Evolutionary conservation across 2,113 vertebrate genomes (phyloP).

Genomic region (Cebidichthys violaceus): DNA sequence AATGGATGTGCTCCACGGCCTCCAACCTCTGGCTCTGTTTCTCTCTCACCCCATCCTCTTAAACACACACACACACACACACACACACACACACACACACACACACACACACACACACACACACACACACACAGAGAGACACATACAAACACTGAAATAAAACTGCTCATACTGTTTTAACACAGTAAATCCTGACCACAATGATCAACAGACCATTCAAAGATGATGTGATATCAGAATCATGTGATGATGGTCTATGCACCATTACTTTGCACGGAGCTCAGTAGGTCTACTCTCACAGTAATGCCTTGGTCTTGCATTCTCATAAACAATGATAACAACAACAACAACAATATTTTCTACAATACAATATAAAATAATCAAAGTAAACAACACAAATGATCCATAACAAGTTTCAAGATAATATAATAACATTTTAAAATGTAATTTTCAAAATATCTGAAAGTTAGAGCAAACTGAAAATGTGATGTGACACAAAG

Average conservation of each 20-base stretch:
- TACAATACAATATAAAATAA: neutral
- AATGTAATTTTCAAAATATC: neutral
- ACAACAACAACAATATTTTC: neutral
- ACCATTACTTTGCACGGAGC: neutral
- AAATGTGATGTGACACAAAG: neutral
- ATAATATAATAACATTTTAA: neutral
- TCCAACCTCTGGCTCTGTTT: slow-evolving; percentile 23
- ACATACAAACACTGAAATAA: neutral
- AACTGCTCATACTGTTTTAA: neutral
- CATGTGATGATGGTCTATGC: neutral
- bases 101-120: neutral
- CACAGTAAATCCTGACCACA: neutral
- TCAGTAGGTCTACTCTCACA: neutral
- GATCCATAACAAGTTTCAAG: neutral
- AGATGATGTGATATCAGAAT: neutral
- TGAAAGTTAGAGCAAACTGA: neutral
- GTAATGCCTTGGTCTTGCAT: neutral
- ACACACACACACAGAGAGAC: neutral
- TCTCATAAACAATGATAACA: neutral
- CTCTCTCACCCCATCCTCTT: neutral
- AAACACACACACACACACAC: neutral
- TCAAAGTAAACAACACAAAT: neutral
- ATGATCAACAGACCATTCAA: neutral
- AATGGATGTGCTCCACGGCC: neutral
- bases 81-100: neutral